phyloP scores from a whole-genome alignment of 1,140 invertebrate species.

The Drosophila fuyamai region DNA sequence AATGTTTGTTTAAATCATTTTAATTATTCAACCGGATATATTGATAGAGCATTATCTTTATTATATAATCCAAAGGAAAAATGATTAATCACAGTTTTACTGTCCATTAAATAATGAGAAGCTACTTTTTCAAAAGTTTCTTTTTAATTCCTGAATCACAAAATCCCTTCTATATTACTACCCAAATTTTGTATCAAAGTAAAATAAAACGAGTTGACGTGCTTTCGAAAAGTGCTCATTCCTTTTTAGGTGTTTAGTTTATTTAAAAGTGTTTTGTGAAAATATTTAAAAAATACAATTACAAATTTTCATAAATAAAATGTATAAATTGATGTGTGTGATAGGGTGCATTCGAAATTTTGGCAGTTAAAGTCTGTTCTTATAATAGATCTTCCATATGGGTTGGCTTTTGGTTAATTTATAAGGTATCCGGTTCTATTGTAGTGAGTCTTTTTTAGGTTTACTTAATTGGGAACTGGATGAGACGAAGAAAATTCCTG shows the following conservation, averaged over 20 bases:
- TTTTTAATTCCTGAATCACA: too few species aligned
- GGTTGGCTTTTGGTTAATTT: slow-evolving; percentile 14
- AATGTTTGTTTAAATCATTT: too few species aligned
- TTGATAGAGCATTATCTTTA: too few species aligned
- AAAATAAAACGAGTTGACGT: slow-evolving; percentile 63
- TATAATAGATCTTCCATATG: background rate
- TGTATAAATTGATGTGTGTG: slow-evolving; percentile 34
- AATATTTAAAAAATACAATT: slow-evolving; percentile 68
- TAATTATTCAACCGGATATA: too few species aligned
- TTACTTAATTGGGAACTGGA: slow-evolving; percentile 29
- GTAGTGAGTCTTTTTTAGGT: slow-evolving; percentile 62
- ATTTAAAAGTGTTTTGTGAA: slow-evolving; percentile 66
- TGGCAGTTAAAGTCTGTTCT: slow-evolving; percentile 61
- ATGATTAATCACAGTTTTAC: too few species aligned
- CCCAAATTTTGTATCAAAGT: background rate
- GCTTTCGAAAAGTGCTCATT: slow-evolving; percentile 75
- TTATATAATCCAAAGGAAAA: too few species aligned
- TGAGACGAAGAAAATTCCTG: slow-evolving; percentile 70
- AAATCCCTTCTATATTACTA: background rate
- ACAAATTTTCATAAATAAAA: slow-evolving; percentile 55
- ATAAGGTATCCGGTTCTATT: slow-evolving; percentile 35
- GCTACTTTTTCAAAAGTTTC: too few species aligned
- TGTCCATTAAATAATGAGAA: too few species aligned
- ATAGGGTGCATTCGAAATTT: slow-evolving; percentile 16
- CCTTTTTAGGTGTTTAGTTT: slow-evolving; percentile 75